Base-by-base conservation (phyloP, 53 echinoderm and acorn worm species). In the Patiria pectinifera region DNA sequence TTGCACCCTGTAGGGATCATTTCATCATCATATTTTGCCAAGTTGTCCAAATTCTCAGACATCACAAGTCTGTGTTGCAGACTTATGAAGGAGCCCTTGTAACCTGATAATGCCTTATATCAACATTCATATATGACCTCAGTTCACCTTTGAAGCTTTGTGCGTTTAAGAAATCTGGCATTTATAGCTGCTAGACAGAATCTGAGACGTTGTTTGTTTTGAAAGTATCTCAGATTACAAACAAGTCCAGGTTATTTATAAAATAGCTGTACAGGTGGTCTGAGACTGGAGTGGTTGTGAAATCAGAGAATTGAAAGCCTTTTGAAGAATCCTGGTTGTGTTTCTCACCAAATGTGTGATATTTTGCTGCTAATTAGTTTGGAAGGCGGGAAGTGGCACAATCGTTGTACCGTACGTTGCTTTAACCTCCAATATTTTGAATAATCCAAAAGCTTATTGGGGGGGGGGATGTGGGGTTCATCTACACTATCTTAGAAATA, bases 121-220 rank as follows among this genome's bases (percentile, higher is more conserved):
- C 74, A 72, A 48, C 86, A 48, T 71, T 45, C 47, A 35, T 35
- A 43, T 60, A 22, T 71, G 45, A 85, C 70, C 46, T 45, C 47
- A 43, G 62, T 70, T 71, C 18, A 85, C 70, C 46, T 24, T 62
- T 70, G 24, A 4, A 15, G 3, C 69, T 85, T 18, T n/a, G 48
- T 79, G 45, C 44, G 35, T 79, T 48, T 18, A 6, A 76, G 76
- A 76, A 79, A 8, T 4, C 4, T 74, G 86, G 53, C 48, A 85
- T 45, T 62, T 45, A 47, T 70, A 66, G 47, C 47, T 85, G 8
- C 48, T 10, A 47, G 22, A 21, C 70, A 69, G 47, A 85, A 10
- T 23, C 46, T 18, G 75, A 87, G 76, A 12, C 76, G 16, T 18
- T 87, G 87, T 87, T 87, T 87, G 60, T 87, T 87, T 78, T 76